phyloP scores from a whole-genome alignment of 2,888 invertebrate genomes.

The Dynastes hyllus region DNA sequence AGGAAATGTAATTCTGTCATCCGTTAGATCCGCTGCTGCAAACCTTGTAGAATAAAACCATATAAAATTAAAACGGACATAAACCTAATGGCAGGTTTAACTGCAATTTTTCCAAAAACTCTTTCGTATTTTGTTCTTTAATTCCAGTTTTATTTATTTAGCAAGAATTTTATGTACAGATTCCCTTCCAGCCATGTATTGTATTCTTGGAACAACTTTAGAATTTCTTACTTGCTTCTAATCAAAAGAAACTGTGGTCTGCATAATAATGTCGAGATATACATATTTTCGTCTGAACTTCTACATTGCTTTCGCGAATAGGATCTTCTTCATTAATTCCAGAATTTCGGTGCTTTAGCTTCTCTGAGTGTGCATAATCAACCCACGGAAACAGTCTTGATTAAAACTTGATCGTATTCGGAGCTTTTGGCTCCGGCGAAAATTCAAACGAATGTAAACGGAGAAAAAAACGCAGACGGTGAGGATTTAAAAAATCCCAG shows the following conservation, averaged over 20 bases:
- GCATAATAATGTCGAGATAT: too few species aligned
- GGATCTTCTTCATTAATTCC: conserved; percentile 5
- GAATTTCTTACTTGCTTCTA: too few species aligned
- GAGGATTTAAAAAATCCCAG: conserved; percentile 21
- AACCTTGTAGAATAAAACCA: too few species aligned
- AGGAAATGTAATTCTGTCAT: too few species aligned
- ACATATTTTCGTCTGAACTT: too few species aligned
- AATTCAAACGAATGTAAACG: conserved; percentile 17
- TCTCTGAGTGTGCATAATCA: conserved; percentile 20
- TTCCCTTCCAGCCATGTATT: too few species aligned
- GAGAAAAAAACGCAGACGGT: background rate
- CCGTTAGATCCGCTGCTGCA: too few species aligned
- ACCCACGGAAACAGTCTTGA: conserved; percentile 6
- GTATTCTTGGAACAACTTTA: too few species aligned
- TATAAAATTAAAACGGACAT: background rate
- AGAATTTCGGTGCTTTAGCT: background rate
- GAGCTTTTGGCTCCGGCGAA: background rate
- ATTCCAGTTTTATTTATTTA: too few species aligned
- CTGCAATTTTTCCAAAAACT: background rate
- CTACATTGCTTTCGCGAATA: background rate
- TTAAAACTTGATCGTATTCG: conserved; percentile 29
- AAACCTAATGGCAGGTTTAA: background rate
- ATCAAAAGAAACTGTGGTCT: too few species aligned
- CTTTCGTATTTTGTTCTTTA: too few species aligned
- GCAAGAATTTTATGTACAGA: too few species aligned